These are phyloP conservation scores for Nymphalis c-album DNA, from an alignment of 2,888 invertebrate genomes.

Conservation along the genomic window DNA sequence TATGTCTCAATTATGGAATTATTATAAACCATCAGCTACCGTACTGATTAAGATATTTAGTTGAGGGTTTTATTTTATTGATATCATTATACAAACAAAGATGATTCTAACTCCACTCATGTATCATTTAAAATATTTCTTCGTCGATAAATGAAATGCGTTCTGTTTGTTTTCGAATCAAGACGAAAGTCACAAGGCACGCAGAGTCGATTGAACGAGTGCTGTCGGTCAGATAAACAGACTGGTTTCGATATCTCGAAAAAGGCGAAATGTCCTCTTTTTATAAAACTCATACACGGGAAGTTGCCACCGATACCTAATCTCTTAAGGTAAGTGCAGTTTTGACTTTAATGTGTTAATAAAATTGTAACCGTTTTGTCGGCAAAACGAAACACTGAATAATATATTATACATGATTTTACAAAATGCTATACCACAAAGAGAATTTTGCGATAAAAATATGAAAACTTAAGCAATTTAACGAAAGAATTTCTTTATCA, in stretches of 20 bases:
- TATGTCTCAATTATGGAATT: neutral
- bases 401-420: slow-evolving; percentile 42
- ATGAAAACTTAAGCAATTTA: slow-evolving; percentile 2
- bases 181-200: slow-evolving; percentile 55
- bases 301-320: slow-evolving; percentile 71
- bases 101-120: neutral
- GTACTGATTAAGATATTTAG: neutral
- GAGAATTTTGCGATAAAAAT: neutral
- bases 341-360: slow-evolving; percentile 81
- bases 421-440: slow-evolving; percentile 1
- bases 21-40: neutral
- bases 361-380: slow-evolving; percentile 79
- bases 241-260: slow-evolving; percentile 75
- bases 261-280: slow-evolving; percentile 60
- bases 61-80: neutral
- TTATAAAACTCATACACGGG: slow-evolving; percentile 65
- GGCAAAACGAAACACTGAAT: slow-evolving; percentile 56
- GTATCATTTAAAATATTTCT: neutral
- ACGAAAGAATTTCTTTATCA: neutral
- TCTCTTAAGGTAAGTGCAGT: slow-evolving; percentile 77
- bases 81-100: neutral
- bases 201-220: slow-evolving; percentile 47
- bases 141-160: slow-evolving; percentile 3
- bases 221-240: slow-evolving; percentile 66
- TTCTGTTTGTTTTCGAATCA: slow-evolving; percentile 35